Conservation (phyloP, 2,797 vertebrate genomes). For the Buphagus erythrorhynchus region DNA sequence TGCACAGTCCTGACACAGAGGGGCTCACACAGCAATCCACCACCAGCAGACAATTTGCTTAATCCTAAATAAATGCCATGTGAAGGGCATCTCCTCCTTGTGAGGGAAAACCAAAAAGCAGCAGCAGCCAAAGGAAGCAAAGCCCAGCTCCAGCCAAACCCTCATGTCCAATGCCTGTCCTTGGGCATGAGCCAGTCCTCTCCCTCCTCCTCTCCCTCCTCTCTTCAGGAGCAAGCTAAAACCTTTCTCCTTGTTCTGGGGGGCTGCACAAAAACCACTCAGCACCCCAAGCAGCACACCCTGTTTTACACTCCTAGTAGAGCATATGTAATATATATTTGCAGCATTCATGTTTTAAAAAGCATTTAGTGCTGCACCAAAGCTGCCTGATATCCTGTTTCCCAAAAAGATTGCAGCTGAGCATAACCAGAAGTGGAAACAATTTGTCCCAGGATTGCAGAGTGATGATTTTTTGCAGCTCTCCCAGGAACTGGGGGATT, state of each 20-base stretch:
- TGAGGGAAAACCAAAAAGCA: neutral
- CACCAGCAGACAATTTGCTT: neutral
- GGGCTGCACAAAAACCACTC: neutral
- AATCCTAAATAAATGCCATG: neutral
- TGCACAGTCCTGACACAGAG: accelerated
- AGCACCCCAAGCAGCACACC: neutral
- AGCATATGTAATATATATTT: neutral
- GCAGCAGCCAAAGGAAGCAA: neutral
- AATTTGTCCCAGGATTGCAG: neutral
- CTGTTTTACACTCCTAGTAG: accelerated
- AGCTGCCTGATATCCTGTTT: neutral
- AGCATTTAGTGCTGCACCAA: neutral
- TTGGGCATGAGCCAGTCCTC: neutral
- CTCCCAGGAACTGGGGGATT: neutral
- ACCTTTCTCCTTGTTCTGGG: neutral
- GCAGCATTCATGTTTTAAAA: neutral
- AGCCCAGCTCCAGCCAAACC: neutral
- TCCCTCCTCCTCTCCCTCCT: neutral
- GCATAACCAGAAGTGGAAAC: neutral
- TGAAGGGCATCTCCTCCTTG: neutral
- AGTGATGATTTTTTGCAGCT: neutral
- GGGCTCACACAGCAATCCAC: neutral
- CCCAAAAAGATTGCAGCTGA: neutral
- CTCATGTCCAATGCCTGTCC: accelerated
- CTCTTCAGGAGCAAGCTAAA: neutral